phyloP scores from a whole-genome alignment of 2,113 vertebrate genomes.

The Myodes glareolus region DNA sequence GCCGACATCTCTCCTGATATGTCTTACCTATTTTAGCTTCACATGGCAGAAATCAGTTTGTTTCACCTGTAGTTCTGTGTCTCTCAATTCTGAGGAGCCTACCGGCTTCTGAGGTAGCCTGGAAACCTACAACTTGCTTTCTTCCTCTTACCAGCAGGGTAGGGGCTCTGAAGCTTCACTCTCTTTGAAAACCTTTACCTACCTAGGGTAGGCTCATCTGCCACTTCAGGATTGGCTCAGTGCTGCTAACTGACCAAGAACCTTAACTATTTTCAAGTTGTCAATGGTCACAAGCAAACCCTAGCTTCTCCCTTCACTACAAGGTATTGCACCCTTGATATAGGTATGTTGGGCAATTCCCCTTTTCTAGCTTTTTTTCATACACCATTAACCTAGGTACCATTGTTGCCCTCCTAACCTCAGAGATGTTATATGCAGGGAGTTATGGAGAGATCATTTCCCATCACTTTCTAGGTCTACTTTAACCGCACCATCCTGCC shows the following conservation, averaged over 20 bases:
- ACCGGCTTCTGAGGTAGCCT: not conserved
- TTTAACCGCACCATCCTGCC: not conserved
- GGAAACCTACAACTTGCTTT: not conserved
- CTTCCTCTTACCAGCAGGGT: not conserved
- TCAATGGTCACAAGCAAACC: not conserved
- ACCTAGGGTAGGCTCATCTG: not conserved
- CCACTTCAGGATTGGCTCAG: not conserved
- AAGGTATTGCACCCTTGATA: not conserved
- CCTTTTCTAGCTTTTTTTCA: not conserved
- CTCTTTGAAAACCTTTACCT: not conserved
- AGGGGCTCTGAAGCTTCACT: not conserved
- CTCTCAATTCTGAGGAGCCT: not conserved
- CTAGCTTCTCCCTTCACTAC: not conserved
- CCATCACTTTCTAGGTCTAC: not conserved
- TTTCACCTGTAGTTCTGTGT: not conserved
- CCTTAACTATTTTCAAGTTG: not conserved
- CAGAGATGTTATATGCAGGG: not conserved
- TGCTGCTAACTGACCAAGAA: not conserved
- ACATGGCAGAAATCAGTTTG: not conserved
- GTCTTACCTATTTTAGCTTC: not conserved
- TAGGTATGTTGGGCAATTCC: not conserved
- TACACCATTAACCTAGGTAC: rapidly evolving
- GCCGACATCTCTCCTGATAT: not conserved
- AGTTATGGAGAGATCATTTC: rapidly evolving
- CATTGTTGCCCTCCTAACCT: not conserved